Evolutionary conservation across 2,888 invertebrate genomes (phyloP), one percentile per base, ranked within the genome.

Genomic region (Watsonalla cultraria): DNA sequence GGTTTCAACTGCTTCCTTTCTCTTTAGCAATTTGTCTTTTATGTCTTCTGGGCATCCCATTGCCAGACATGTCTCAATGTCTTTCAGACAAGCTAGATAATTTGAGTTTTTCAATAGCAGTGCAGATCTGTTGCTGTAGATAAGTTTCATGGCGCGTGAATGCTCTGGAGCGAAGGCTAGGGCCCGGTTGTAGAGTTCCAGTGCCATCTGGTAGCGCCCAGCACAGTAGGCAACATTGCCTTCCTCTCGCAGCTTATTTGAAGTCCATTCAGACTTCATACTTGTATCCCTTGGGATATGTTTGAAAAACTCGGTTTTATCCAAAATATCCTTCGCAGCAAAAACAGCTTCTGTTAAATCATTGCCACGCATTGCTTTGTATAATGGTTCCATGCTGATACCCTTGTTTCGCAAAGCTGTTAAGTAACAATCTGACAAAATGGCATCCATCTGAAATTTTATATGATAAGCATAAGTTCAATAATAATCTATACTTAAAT

Each of bases 101-200:
- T 52, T 54, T 9, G 59, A 47, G 5, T 59, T 11, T 15, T 59
- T 60, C 4, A 52, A 54, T 4, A 74, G 56, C 11, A 74, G 37
- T 0, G 64, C 69, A 35, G 77, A 76, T 61, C 75, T 65, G 46
- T 72, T 70, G 52, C 69, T 67, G 46, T 66, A 69, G 1, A 68
- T 75, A 7, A 71, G 50, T 54, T 58, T 59, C 59, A 74, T 57
- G 7, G 61, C 59, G 14, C 45, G 53, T 0, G 75, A 70, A 42
- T 62, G 47, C 5, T 60, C 58, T 5, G 76, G 75, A 6, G 77
- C 76, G 50, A 45, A 62, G 42, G 64, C 45, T 2, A 75, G 51
- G 0, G 76, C 74, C 54, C 56, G 57, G 46, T 76, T 75, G 51
- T 74, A 76, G 7, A 24, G n/a, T n/a, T 37, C 37, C 7, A 37